Percentiles rank a stretch among this genome's conserved stretches.
Conservation (phyloP, 2,888 invertebrate genomes). For the Conistra vaccinii region DNA sequence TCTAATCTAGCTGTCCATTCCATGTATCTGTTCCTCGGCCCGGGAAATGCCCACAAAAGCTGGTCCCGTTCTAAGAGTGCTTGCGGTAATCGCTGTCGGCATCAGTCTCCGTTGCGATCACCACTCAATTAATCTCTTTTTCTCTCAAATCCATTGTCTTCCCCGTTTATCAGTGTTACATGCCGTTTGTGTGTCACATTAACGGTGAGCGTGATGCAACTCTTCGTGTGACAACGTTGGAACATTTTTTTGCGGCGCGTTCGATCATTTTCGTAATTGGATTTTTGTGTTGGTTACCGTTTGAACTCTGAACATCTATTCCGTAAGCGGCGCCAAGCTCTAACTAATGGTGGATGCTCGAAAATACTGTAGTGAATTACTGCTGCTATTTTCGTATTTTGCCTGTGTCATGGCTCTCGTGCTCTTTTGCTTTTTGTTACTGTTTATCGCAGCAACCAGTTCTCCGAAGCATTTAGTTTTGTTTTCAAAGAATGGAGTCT, state of each 20-base stretch:
- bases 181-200: constrained; percentile 71
- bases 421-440: constrained; percentile 73
- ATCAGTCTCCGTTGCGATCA: constrained; percentile 73
- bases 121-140: constrained; percentile 79
- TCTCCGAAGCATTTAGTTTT: constrained; percentile 72
- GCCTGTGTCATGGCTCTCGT: constrained; percentile 69
- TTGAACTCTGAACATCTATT: constrained; percentile 68
- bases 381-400: constrained; percentile 71
- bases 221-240: constrained; percentile 75
- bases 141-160: constrained; percentile 79
- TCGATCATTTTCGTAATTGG: constrained; percentile 72
- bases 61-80: constrained; percentile 83
- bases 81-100: constrained; percentile 82
- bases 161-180: constrained; percentile 71
- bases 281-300: constrained; percentile 73
- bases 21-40: constrained; percentile 71
- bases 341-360: constrained; percentile 61
- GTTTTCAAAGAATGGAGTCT: constrained; percentile 73
- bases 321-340: constrained; percentile 65
- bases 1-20: constrained; percentile 73
- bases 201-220: constrained; percentile 81
- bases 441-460: constrained; percentile 61
- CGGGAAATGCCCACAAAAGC: constrained; percentile 78
- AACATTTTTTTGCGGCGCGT: constrained; percentile 72
- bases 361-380: constrained; percentile 65